A percentile compares a stretch with the other conserved stretches of the same genome.
These are phyloP conservation scores for Trachymyrmex septentrionalis DNA, from an alignment of 1,140 invertebrate genomes.

Conservation along the genomic window DNA sequence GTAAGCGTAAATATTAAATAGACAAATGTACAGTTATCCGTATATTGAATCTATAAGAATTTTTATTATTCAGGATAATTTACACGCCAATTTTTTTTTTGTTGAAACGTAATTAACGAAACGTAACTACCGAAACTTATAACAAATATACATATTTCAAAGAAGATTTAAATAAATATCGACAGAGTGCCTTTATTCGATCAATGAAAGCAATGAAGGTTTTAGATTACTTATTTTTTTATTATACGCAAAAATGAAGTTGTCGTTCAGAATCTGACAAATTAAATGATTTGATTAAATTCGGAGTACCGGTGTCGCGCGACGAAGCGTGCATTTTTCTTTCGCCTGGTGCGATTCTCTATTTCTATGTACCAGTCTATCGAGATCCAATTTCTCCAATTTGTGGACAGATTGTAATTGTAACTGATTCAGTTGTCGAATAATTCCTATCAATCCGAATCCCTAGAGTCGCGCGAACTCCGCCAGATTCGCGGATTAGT, in stretches of 20 bases:
- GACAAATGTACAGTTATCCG: too few relatives aligned
- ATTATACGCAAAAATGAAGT: not conserved
- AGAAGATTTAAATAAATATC: not conserved
- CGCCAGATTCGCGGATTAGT: slow-evolving; percentile 19
- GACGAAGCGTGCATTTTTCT: not conserved
- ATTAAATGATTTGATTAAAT: slow-evolving; percentile 16
- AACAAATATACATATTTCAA: not conserved
- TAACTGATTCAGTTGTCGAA: slow-evolving; percentile 44
- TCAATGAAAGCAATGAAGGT: not conserved
- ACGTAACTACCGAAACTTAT: not conserved
- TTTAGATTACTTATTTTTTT: slow-evolving; percentile 18
- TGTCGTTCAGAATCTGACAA: not conserved
- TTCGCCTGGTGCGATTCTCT: not conserved
- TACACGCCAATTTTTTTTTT: not conserved
- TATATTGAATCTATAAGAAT: not conserved
- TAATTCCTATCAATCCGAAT: slow-evolving; percentile 31
- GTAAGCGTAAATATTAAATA: not conserved
- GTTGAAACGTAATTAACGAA: not conserved
- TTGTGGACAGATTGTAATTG: slow-evolving; percentile 40
- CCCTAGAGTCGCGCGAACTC: not conserved
- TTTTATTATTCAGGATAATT: not conserved
- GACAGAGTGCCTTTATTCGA: not conserved
- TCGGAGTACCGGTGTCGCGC: not conserved
- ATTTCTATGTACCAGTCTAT: not conserved
- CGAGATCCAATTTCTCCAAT: slow-evolving; percentile 27